These are phyloP conservation scores for Drosophila anomelani DNA, from an alignment of 2,888 invertebrate species.

Conservation along the genomic window DNA sequence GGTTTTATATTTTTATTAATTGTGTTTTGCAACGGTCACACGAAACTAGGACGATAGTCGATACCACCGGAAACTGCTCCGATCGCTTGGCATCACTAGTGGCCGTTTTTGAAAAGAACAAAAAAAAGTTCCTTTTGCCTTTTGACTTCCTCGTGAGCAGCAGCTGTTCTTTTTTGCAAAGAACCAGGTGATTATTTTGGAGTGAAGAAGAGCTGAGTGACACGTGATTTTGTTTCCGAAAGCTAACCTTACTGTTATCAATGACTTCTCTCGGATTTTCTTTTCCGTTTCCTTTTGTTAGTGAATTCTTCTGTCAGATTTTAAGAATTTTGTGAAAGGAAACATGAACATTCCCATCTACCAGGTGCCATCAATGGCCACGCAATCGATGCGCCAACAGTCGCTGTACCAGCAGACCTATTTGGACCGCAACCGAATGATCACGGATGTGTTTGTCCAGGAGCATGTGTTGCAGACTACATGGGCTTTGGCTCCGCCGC, in stretches of 20 bases:
- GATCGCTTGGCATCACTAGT: slow-evolving; percentile 11
- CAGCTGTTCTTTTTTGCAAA: not conserved
- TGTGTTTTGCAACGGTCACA: slow-evolving; percentile 6
- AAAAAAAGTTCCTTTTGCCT: slow-evolving; percentile 8
- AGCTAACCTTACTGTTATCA: slow-evolving; percentile 15
- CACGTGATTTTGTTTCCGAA: not conserved
- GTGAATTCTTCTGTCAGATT: not conserved
- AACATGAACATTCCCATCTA: slow-evolving; percentile 56
- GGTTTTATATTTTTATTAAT: slow-evolving; percentile 6
- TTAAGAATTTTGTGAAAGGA: not conserved
- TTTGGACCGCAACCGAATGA: slow-evolving; percentile 59
- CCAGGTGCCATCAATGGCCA: slow-evolving; percentile 43
- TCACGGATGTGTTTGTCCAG: slow-evolving; percentile 61
- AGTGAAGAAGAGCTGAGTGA: not conserved
- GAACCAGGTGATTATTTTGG: not conserved
- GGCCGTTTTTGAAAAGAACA: slow-evolving; percentile 15
- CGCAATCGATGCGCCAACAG: slow-evolving; percentile 65
- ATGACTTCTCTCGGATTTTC: not conserved
- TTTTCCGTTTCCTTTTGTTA: not conserved
- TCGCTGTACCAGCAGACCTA: slow-evolving; percentile 66
- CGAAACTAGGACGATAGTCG: slow-evolving; percentile 1
- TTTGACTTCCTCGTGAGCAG: slow-evolving; percentile 1
- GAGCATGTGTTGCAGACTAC: slow-evolving; percentile 65
- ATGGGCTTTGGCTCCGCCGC: slow-evolving; percentile 52
- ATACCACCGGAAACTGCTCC: not conserved